These are phyloP conservation scores for Catharus fuscescens DNA, from an alignment of 2,113 vertebrate genomes.

Conservation along the genomic window DNA sequence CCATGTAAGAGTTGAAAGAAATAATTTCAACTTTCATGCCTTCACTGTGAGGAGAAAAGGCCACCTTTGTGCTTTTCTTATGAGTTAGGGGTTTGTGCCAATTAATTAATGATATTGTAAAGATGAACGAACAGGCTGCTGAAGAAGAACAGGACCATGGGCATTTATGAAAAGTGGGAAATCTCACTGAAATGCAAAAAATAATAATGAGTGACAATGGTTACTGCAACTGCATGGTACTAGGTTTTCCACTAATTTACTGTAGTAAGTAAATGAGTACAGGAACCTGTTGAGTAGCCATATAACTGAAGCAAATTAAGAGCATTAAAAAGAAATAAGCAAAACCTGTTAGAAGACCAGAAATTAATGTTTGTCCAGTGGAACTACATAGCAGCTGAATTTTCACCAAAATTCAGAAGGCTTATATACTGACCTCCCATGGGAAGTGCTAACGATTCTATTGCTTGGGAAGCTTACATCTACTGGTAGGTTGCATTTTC, in stretches of 20 bases:
- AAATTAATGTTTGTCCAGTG: not conserved
- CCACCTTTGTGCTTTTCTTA: not conserved
- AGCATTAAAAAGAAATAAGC: not conserved
- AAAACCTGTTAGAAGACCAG: not conserved
- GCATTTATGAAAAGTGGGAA: not conserved
- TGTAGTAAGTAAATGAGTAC: not conserved
- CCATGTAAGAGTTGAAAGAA: not conserved
- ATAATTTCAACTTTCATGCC: not conserved
- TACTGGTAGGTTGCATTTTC: not conserved
- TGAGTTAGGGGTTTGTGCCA: not conserved
- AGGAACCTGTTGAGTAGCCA: not conserved
- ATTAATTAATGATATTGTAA: not conserved
- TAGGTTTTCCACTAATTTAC: not conserved
- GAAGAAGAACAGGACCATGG: not conserved
- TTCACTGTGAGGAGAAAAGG: not conserved
- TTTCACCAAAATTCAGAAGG: not conserved
- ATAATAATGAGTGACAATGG: not conserved
- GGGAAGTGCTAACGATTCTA: not conserved
- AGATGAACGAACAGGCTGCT: not conserved
- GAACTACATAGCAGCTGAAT: not conserved
- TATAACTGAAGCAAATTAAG: not conserved
- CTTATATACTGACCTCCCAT: not conserved
- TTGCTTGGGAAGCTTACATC: not conserved
- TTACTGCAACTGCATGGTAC: not conserved
- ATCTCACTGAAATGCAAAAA: not conserved